Evolutionary conservation across 92 coral and sea anemone species (phyloP).

Genomic region (Palythoa grandiflora): DNA sequence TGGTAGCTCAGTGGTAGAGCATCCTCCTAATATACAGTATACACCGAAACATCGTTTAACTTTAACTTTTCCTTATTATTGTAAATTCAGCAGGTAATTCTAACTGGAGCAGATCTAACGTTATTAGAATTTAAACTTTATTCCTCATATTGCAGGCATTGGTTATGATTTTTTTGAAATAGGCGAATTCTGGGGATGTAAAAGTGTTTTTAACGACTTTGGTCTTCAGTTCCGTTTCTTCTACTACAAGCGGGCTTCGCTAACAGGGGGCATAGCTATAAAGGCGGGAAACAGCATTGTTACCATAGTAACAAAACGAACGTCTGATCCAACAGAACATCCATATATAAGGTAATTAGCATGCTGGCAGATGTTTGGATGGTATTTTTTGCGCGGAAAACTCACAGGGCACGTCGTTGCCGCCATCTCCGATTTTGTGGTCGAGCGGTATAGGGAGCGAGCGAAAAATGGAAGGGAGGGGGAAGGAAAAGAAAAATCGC

Average conservation of each 20-base stretch:
- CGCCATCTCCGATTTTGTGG: too few relatives aligned
- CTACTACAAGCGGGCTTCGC: conserved; percentile 75
- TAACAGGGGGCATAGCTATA: conserved; percentile 76
- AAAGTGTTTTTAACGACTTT: conserved; percentile 69
- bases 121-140: not conserved
- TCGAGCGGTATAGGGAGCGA: too few relatives aligned
- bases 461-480: too few relatives aligned
- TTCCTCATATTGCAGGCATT: conserved; percentile 50
- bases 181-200: conserved; percentile 90
- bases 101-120: not conserved
- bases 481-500: too few relatives aligned
- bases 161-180: conserved; percentile 78
- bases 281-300: conserved; percentile 71
- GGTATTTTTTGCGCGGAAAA: too few relatives aligned
- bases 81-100: not conserved
- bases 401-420: too few relatives aligned
- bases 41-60: too few relatives aligned
- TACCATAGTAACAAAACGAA: conserved; percentile 57
- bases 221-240: conserved; percentile 80
- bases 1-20: too few relatives aligned
- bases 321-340: conserved; percentile 47
- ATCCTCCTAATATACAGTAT: too few relatives aligned
- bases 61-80: too few relatives aligned
- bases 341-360: conserved; percentile 62
- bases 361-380: too few relatives aligned